phyloP scores from a whole-genome alignment of 1,140 invertebrate species.

The Tribolium madens region DNA sequence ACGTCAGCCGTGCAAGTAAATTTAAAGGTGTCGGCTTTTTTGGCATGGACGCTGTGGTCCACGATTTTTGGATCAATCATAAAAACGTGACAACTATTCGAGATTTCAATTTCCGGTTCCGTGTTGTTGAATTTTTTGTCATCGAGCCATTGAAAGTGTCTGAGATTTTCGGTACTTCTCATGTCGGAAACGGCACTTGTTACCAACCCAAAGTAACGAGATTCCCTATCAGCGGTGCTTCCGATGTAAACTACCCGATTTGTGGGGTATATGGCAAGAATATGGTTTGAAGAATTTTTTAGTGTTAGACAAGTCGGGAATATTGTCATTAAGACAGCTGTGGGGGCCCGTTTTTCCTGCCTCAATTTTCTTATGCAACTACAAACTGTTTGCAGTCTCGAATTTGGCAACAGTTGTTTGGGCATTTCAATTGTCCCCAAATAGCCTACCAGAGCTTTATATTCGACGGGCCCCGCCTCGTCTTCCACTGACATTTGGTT shows the following conservation, averaged over 20 bases:
- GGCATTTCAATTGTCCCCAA: slow-evolving; percentile 96
- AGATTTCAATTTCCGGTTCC: slow-evolving; percentile 70
- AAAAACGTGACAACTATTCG: slow-evolving; percentile 96
- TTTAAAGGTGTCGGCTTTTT: slow-evolving; percentile 82
- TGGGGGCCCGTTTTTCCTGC: slow-evolving; percentile 89
- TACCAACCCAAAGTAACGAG: slow-evolving; percentile 92
- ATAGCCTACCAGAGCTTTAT: slow-evolving; percentile 91
- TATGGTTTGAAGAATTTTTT: slow-evolving; percentile 76
- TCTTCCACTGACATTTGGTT: slow-evolving; percentile 58
- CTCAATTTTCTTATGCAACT: slow-evolving; percentile 90
- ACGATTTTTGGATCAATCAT: slow-evolving; percentile 88
- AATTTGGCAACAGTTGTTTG: slow-evolving; percentile 82
- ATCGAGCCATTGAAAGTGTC: slow-evolving; percentile 44
- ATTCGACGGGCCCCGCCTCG: slow-evolving; percentile 75
- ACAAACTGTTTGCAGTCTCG: slow-evolving; percentile 77
- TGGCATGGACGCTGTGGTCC: slow-evolving; percentile 83
- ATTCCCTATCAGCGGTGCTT: slow-evolving; percentile 89
- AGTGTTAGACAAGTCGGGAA: slow-evolving; percentile 82
- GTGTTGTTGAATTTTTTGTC: slow-evolving; percentile 54
- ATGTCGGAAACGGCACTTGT: slow-evolving; percentile 77
- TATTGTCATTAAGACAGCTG: slow-evolving; percentile 87
- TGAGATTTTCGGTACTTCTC: slow-evolving; percentile 49
- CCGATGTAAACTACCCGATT: slow-evolving; percentile 91
- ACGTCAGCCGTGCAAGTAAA: slow-evolving; percentile 81
- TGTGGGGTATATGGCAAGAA: slow-evolving; percentile 86